A percentile compares a stretch with the other conserved stretches of the same genome.
Conservation (phyloP, 1,140 invertebrate species). For the Pseudoatta argentina region DNA sequence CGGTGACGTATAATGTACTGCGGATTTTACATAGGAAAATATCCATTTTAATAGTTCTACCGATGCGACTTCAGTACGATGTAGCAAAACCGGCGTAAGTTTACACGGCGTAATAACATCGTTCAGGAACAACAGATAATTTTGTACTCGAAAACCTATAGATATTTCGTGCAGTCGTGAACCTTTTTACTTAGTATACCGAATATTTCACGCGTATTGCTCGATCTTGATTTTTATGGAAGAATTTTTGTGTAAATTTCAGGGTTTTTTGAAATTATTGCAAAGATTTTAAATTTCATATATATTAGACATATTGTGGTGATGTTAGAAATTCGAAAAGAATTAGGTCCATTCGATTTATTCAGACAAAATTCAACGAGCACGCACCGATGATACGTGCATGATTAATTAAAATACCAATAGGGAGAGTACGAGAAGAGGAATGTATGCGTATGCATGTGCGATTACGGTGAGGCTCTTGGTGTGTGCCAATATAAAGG, state of each 20-base stretch:
- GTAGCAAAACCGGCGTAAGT: slow-evolving; percentile 19
- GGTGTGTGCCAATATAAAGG: slow-evolving; percentile 37
- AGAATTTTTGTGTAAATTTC: neutral
- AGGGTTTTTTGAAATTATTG: neutral
- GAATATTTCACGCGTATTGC: neutral
- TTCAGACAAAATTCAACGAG: slow-evolving; percentile 3
- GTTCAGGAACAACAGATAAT: neutral
- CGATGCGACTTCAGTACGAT: neutral
- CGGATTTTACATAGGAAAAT: slow-evolving; percentile 35
- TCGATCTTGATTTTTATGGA: neutral
- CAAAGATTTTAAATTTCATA: neutral
- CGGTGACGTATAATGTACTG: slow-evolving; percentile 46
- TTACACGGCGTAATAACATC: neutral
- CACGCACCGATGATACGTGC: slow-evolving; percentile 12
- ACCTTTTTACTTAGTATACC: neutral
- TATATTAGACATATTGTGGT: neutral
- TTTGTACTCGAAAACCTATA: neutral
- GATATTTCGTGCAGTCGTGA: neutral
- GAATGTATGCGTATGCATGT: neutral
- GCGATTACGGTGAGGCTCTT: slow-evolving; percentile 22
- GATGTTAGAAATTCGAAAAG: neutral
- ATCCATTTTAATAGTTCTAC: slow-evolving; percentile 35
- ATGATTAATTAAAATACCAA: slow-evolving; percentile 58
- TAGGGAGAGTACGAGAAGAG: neutral
- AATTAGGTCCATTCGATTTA: neutral